Conservation (phyloP, 1,140 invertebrate species). For the Tetramorium alpestre region DNA sequence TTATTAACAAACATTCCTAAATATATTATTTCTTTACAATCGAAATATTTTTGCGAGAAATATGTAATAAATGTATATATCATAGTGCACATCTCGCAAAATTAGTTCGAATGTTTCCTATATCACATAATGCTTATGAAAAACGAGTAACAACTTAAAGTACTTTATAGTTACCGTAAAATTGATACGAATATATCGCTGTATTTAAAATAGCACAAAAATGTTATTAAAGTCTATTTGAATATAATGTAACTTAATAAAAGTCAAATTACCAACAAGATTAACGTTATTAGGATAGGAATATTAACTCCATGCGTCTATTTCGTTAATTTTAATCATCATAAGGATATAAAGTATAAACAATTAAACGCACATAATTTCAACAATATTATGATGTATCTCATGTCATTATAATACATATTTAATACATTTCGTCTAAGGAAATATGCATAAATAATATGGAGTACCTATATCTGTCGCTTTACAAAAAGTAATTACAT, state of each 20-base stretch:
- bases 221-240: background rate
- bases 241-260: background rate
- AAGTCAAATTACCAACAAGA: background rate
- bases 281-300: slow-evolving; percentile 28
- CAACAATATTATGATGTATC: slow-evolving; percentile 33
- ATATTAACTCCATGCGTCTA: slow-evolving; percentile 16
- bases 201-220: background rate
- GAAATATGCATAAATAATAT: slow-evolving; percentile 15
- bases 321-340: slow-evolving; percentile 45
- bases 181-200: slow-evolving; percentile 1
- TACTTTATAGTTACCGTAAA: slow-evolving; percentile 37
- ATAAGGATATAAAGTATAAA: slow-evolving; percentile 62
- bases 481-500: background rate
- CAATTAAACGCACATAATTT: slow-evolving; percentile 44
- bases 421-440: slow-evolving; percentile 16
- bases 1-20: slow-evolving; percentile 31
- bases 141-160: slow-evolving; percentile 5
- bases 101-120: background rate
- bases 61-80: slow-evolving; percentile 9
- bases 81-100: background rate
- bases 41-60: background rate
- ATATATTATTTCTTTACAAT: slow-evolving; percentile 34
- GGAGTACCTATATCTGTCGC: slow-evolving; percentile 28
- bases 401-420: slow-evolving; percentile 23
- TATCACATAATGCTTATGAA: background rate